These are phyloP conservation scores for Myrmecobius fasciatus DNA, from an alignment of 2,113 vertebrate species.

Conservation along the genomic window DNA sequence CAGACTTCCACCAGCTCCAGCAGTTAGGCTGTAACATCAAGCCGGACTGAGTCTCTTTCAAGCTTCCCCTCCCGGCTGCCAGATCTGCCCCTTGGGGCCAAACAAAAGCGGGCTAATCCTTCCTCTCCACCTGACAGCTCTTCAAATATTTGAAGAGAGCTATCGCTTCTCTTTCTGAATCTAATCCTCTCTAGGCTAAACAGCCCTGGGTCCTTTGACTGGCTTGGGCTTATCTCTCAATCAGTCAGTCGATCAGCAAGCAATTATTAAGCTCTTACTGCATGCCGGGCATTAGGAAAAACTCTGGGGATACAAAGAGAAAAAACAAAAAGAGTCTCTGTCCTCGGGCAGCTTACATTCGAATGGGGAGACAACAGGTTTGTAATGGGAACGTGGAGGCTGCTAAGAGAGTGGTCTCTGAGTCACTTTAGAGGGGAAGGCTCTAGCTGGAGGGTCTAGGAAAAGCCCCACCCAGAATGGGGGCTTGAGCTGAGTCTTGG, in stretches of 20 bases:
- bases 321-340: no score
- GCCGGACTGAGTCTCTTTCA: no score
- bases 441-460: background rate
- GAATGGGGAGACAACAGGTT: background rate
- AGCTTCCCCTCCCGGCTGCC: background rate
- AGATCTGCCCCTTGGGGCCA: background rate
- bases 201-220: background rate
- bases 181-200: background rate
- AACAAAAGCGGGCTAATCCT: background rate
- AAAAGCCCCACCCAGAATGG: background rate
- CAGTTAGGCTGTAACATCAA: no score
- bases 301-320: background rate
- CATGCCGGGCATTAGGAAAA: background rate
- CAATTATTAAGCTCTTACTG: background rate
- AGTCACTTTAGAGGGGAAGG: background rate
- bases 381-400: background rate
- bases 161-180: background rate
- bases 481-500: background rate
- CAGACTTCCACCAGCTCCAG: background rate
- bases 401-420: background rate
- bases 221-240: background rate
- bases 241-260: background rate
- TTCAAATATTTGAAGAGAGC: background rate
- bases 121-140: background rate
- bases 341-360: background rate